Conservation (phyloP, 2,113 vertebrate genomes). For the Galeopterus variegatus region DNA sequence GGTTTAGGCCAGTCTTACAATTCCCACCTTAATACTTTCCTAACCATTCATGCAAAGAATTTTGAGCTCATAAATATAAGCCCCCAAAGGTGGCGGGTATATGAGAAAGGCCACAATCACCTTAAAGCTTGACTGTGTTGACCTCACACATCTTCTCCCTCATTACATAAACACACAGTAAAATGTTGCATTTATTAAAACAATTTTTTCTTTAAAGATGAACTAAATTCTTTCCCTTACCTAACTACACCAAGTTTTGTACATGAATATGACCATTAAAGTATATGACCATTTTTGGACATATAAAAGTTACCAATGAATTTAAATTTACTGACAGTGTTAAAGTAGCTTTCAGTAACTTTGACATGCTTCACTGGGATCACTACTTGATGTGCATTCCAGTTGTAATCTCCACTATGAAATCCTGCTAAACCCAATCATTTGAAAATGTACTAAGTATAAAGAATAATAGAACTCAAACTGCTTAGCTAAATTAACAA, state of each 20-base stretch:
- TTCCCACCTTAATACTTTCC: neutral
- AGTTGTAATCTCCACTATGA: neutral
- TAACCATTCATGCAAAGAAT: neutral
- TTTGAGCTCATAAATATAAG: neutral
- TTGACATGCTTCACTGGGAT: constrained; percentile 23
- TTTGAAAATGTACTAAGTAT: neutral
- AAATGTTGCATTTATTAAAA: neutral
- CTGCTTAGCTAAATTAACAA: constrained; percentile 2
- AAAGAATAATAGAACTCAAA: constrained; percentile 17
- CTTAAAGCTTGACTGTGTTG: neutral
- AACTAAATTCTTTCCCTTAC: neutral
- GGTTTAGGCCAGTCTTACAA: constrained; percentile 30
- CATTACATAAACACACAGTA: neutral
- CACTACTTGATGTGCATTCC: neutral
- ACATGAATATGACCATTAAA: no score
- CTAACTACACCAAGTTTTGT: neutral
- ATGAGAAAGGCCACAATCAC: neutral
- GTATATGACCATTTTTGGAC: neutral
- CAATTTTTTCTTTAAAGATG: neutral
- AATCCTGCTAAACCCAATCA: constrained; percentile 49
- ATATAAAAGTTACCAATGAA: neutral
- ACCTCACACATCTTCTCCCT: neutral
- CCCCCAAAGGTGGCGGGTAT: neutral
- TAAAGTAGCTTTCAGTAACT: constrained; percentile 22
- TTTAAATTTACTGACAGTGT: neutral